These are phyloP conservation scores for Mallotus villosus DNA, from an alignment of 2,797 vertebrate genomes.

Conservation along the genomic window DNA sequence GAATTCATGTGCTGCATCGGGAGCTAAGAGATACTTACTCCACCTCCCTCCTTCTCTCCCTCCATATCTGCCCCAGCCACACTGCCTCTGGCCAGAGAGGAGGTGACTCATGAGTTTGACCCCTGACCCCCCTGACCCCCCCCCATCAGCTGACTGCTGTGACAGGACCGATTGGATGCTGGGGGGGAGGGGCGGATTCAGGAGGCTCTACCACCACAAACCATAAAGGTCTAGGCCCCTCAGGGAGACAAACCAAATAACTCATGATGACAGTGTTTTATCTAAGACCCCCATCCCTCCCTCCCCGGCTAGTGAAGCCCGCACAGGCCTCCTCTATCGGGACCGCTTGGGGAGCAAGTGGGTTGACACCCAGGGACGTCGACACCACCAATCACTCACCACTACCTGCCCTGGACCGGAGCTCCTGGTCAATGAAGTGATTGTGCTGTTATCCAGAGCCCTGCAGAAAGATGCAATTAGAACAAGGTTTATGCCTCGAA, in stretches of 20 bases:
- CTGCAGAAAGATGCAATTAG: no score
- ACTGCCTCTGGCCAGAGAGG: constrained; percentile 28
- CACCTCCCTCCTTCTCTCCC: not conserved
- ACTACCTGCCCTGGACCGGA: constrained; percentile 66
- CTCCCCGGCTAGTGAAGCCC: no score
- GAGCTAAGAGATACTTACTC: no score
- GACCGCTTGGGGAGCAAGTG: not conserved
- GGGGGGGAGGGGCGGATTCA: not conserved
- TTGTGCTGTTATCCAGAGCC: constrained; percentile 23
- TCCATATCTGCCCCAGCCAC: not conserved
- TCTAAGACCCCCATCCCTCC: no score
- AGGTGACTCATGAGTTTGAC: constrained; percentile 22
- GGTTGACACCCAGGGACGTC: not conserved
- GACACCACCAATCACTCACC: constrained; percentile 52
- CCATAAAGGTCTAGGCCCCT: no score
- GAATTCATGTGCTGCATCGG: no score
- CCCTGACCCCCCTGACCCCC: constrained; percentile 31
- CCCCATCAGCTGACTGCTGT: constrained; percentile 33
- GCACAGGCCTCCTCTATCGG: no score
- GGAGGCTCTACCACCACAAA: no score
- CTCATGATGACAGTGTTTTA: not conserved
- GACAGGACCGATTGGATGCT: constrained; percentile 14
- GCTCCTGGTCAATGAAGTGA: constrained; percentile 54
- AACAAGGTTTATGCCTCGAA: no score
- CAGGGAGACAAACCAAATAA: not conserved